These are phyloP conservation scores for Opisthocomus hoazin DNA, from an alignment of 2,113 vertebrate species.

Conservation along the genomic window DNA sequence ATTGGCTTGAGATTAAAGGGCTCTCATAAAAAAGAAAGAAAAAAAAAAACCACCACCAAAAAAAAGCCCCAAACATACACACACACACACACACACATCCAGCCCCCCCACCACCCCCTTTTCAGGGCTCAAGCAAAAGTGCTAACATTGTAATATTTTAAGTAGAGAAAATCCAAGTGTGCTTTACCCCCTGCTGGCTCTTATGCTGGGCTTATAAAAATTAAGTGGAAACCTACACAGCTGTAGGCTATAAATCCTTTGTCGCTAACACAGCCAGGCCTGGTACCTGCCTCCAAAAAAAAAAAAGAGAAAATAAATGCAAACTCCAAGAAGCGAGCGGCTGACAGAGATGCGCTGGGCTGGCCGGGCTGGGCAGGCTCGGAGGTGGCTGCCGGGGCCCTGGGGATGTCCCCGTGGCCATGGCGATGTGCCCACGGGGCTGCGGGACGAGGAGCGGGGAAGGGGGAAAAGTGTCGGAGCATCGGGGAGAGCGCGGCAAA, in stretches of 20 bases:
- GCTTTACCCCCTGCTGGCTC: constrained; percentile 73
- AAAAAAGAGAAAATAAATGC: background rate
- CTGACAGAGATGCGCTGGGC: background rate
- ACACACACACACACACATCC: background rate
- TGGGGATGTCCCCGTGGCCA: background rate
- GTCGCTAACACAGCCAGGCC: constrained; percentile 55
- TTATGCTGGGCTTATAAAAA: constrained; percentile 78
- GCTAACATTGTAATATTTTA: constrained; percentile 75
- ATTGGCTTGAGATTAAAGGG: constrained; percentile 73
- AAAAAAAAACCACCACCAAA: background rate
- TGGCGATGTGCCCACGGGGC: background rate
- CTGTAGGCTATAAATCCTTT: constrained; percentile 81
- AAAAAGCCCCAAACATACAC: background rate
- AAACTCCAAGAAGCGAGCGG: background rate
- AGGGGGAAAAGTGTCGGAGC: constrained; percentile 1
- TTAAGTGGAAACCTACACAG: constrained; percentile 79
- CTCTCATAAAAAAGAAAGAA: constrained; percentile 36
- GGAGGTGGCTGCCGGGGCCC: background rate
- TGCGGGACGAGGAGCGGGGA: background rate
- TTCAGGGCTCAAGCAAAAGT: constrained; percentile 68
- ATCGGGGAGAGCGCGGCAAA: constrained; percentile 8
- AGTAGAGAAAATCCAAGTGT: constrained; percentile 79
- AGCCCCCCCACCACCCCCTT: constrained; percentile 4
- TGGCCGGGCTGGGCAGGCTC: background rate
- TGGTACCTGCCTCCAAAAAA: constrained; percentile 61